Base-by-base conservation (phyloP, 2,888 invertebrate species). In the Idaea aversata region DNA sequence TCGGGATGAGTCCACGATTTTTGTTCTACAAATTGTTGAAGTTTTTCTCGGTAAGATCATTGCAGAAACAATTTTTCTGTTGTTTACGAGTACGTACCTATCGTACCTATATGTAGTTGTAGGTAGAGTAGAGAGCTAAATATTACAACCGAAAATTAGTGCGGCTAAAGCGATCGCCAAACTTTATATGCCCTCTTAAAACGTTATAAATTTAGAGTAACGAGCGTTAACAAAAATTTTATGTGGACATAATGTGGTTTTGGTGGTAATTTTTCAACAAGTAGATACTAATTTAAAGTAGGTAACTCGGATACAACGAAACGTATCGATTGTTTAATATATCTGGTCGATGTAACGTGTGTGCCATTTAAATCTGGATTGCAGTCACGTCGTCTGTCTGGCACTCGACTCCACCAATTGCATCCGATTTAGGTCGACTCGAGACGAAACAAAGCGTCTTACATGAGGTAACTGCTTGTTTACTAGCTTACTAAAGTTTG, bases 381-480 rank as follows among this genome's bases (percentile, higher is more conserved):
- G 67, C 68, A 66, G 72, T 73, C 75, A 72, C 75, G 74, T 67
- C 71, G 66, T 69, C 68, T 67, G 60, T 77, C 84, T 88, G 88
- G 86, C 86, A 87, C 78, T 74, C 76, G 67, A 71, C 74, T 75
- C 75, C 67, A 72, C 75, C 75, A 67, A 72, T 74, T 74, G 73
- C 70, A 66, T 63, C 65, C 73, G 74, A 88, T 85, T 77, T 85
- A 75, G 88, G 88, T 87, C 88, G 85, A 75, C 79, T 74, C 34
- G 59, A 16, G 15, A 15, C 58, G 58, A 16, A 59, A 16, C 15
- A 59, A 59, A 59, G 16, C 58, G 75, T 72, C 76, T 79, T 77
- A 69, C 66, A 68, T 71, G 72, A 67, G 57, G 57, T 68, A 61
- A 70, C 63, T 60, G 62, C 36, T 65, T 59, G 65, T 63, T 68